Evolutionary conservation across 1,140 invertebrate genomes (phyloP).

Genomic region (Papilio aristodemus): DNA sequence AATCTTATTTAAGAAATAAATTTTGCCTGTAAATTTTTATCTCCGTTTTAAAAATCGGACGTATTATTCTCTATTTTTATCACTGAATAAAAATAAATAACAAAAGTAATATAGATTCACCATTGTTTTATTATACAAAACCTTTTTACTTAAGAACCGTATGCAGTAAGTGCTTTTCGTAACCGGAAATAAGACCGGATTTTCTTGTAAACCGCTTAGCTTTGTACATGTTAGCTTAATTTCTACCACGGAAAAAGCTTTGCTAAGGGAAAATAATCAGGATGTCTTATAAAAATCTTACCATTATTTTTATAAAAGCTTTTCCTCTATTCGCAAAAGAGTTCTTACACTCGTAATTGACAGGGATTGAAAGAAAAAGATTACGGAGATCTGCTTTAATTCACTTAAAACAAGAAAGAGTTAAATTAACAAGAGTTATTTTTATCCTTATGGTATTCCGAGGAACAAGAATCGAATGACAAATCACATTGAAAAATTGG

Average conservation of each 20-base stretch:
- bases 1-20: no score
- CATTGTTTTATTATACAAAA: not conserved
- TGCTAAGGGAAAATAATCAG: constrained; percentile 25
- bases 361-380: not conserved
- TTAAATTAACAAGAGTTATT: no score
- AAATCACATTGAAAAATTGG: no score
- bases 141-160: constrained; percentile 8
- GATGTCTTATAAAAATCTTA: constrained; percentile 11
- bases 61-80: no score
- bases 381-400: not conserved
- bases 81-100: no score
- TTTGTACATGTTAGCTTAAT: constrained; percentile 29
- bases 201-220: constrained; percentile 27
- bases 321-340: constrained; percentile 9
- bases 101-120: not conserved
- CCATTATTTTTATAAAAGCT: constrained; percentile 4
- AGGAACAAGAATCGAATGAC: no score
- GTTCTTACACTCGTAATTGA: not conserved
- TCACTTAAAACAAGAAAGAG: no score
- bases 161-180: constrained; percentile 9
- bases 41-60: no score
- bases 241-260: constrained; percentile 27
- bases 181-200: constrained; percentile 25
- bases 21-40: no score
- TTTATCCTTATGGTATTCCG: no score